Evolutionary conservation across 2,888 invertebrate species (phyloP).

Genomic region (Oscheius onirici): DNA sequence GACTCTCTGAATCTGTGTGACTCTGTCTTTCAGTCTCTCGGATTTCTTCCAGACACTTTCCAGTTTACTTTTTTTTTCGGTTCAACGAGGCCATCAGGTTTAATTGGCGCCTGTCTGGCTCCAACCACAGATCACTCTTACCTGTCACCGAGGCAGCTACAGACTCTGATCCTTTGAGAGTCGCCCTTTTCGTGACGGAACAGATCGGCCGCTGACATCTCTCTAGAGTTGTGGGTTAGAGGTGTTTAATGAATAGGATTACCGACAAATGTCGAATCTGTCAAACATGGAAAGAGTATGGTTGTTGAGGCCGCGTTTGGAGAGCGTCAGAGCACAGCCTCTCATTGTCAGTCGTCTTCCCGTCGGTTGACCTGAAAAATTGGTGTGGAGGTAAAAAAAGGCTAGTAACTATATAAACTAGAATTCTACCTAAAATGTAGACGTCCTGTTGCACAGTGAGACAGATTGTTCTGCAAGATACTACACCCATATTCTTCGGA

Average conservation of each 20-base stretch:
- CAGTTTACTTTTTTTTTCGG: background rate
- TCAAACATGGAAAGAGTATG: slow-evolving; percentile 69
- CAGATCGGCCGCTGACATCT: slow-evolving; percentile 67
- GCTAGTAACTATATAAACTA: too few relatives aligned
- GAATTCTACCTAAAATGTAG: slow-evolving; percentile 62
- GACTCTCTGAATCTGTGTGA: background rate
- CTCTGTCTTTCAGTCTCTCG: background rate
- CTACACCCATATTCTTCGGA: slow-evolving; percentile 43
- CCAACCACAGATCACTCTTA: slow-evolving; percentile 72
- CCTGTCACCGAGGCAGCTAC: slow-evolving; percentile 68
- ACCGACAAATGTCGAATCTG: slow-evolving; percentile 67
- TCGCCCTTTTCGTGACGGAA: slow-evolving; percentile 62
- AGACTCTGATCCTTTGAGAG: slow-evolving; percentile 55
- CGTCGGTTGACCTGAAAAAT: slow-evolving; percentile 64
- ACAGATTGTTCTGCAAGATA: slow-evolving; percentile 68
- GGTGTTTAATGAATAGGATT: background rate
- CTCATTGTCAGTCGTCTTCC: slow-evolving; percentile 67
- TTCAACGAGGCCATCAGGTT: background rate
- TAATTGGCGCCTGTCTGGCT: background rate
- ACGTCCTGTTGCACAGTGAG: slow-evolving; percentile 69
- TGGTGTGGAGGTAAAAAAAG: background rate
- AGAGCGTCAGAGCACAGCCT: slow-evolving; percentile 65
- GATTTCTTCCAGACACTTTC: background rate
- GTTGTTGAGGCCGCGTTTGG: slow-evolving; percentile 63
- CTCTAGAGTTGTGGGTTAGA: slow-evolving; percentile 49